A percentile compares a stretch with the other conserved stretches of the same genome.
These are phyloP conservation scores for Chamaetylas fuelleborni DNA, from an alignment of 2,113 vertebrate genomes.

Conservation along the genomic window DNA sequence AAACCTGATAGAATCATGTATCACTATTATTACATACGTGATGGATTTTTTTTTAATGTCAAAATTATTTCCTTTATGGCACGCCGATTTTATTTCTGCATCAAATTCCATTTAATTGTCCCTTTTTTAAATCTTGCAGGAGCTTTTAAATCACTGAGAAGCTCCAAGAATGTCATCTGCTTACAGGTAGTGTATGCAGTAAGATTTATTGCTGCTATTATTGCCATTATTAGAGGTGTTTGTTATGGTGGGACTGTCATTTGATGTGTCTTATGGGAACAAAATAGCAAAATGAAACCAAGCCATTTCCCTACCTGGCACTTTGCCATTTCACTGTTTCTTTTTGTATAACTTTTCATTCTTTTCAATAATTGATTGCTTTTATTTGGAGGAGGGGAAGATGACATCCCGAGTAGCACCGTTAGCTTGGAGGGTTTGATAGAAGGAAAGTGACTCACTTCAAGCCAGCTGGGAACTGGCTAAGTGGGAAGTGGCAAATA, in stretches of 20 bases:
- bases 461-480: background rate
- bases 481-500: background rate
- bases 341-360: background rate
- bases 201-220: background rate
- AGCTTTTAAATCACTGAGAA: conserved; percentile 19
- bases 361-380: background rate
- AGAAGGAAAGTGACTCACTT: background rate
- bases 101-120: background rate
- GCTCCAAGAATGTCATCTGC: background rate
- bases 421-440: background rate
- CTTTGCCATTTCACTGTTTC: background rate
- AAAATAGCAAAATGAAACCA: conserved; percentile 13
- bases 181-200: background rate
- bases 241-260: background rate
- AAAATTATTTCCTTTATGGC: background rate
- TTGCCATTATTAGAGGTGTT: conserved; percentile 16
- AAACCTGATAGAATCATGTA: background rate
- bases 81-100: conserved; percentile 24
- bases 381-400: background rate
- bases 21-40: background rate
- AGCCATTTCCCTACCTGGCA: background rate
- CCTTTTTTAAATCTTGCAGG: background rate
- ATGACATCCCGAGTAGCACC: background rate
- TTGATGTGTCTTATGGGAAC: conserved; percentile 15
- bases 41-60: background rate